Percentiles rank a stretch among this genome's conserved stretches.
Evolutionary conservation across 2,797 vertebrate species (phyloP).

Genomic region (Channa striata): DNA sequence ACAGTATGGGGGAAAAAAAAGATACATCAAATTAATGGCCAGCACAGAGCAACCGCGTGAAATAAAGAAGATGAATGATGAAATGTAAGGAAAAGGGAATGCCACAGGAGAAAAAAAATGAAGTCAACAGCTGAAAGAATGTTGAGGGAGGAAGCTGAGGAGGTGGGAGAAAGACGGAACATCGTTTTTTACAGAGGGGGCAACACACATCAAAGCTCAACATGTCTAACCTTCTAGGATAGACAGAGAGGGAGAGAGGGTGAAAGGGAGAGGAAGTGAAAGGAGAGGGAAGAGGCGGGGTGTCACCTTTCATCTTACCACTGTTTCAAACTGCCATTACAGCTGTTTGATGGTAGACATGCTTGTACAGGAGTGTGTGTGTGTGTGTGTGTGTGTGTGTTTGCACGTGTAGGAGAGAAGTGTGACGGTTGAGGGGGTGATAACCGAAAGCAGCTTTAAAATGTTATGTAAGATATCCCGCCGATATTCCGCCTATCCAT

Average conservation of each 20-base stretch:
- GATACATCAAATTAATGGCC: conserved; percentile 55
- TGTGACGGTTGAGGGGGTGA: conserved; percentile 50
- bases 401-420: background rate
- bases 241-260: conserved; percentile 7
- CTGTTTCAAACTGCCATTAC: conserved; percentile 68
- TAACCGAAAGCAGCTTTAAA: conserved; percentile 53
- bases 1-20: background rate
- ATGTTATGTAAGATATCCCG: conserved; percentile 64
- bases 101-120: conserved; percentile 36
- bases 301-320: conserved; percentile 81
- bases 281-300: conserved; percentile 61
- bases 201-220: conserved; percentile 63
- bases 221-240: conserved; percentile 58
- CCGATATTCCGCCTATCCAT: conserved; percentile 25
- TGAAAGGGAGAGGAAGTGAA: conserved; percentile 31
- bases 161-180: conserved; percentile 41
- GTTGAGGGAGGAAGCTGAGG: conserved; percentile 24
- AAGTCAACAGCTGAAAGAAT: conserved; percentile 32
- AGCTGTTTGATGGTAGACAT: conserved; percentile 67
- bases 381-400: conserved; percentile 18
- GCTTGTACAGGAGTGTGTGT: conserved; percentile 25
- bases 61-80: conserved; percentile 54
- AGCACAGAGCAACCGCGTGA: conserved; percentile 37
- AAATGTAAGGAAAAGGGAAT: conserved; percentile 44
- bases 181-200: conserved; percentile 56